Evolutionary conservation across 2,113 vertebrate species (phyloP).

Genomic region (Pangasianodon gigas): DNA sequence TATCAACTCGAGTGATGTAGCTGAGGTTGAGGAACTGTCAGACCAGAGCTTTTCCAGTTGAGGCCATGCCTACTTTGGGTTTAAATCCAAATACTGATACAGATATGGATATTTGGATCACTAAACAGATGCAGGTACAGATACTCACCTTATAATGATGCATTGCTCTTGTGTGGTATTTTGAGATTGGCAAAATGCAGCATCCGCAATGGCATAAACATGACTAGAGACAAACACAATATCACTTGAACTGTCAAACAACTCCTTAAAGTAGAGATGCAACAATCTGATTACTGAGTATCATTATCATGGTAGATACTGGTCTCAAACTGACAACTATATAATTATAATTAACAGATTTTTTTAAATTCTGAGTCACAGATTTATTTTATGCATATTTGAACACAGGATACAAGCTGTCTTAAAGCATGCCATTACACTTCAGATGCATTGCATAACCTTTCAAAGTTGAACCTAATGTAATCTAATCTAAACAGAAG

Average conservation of each 20-base stretch:
- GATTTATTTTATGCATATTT: neutral
- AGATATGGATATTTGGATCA: neutral
- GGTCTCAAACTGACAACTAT: neutral
- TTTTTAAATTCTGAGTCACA: neutral
- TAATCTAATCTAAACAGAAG: neutral
- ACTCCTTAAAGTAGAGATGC: neutral
- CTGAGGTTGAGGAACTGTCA: neutral
- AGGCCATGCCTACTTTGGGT: neutral
- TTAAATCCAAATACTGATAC: neutral
- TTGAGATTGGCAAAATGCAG: slow-evolving; percentile 78
- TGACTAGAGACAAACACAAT: slow-evolving; percentile 74
- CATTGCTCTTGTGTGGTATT: slow-evolving; percentile 75
- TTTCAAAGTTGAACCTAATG: neutral
- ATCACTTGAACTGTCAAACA: neutral
- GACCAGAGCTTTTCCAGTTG: neutral
- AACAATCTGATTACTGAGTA: neutral
- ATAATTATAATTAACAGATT: neutral
- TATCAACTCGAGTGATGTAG: slow-evolving; percentile 5
- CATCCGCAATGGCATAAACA: slow-evolving; percentile 81
- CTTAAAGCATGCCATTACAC: neutral
- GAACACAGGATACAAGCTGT: neutral
- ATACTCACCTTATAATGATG: slow-evolving; percentile 81
- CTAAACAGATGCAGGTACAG: neutral
- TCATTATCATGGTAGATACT: neutral
- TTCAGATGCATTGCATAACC: neutral